These are phyloP conservation scores for Pseudonaja textilis DNA, from an alignment of 2,113 vertebrate species.

Conservation along the genomic window DNA sequence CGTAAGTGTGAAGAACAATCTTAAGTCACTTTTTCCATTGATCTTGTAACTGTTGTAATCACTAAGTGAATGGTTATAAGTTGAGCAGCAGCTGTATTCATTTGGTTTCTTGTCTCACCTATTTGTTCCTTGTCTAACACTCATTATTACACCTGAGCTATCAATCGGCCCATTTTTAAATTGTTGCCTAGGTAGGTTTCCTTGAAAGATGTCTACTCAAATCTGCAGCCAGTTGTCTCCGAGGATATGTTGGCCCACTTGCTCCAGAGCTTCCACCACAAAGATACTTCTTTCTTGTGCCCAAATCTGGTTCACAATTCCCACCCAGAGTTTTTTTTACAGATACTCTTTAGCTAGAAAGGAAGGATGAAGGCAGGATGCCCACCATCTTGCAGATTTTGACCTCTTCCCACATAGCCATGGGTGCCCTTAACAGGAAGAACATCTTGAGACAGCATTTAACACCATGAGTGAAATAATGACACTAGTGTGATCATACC, in stretches of 20 bases:
- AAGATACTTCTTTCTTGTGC: background rate
- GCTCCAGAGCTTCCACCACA: background rate
- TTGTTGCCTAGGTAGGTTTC: background rate
- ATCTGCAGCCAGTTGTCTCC: background rate
- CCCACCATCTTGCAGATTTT: background rate
- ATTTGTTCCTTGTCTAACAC: no score
- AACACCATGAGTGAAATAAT: background rate
- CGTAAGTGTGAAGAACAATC: background rate
- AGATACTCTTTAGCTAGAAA: background rate
- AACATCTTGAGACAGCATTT: background rate
- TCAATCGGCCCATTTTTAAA: background rate
- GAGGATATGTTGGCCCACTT: background rate
- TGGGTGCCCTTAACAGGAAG: background rate
- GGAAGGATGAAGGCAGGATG: background rate
- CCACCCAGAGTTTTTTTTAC: background rate
- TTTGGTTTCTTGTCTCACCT: background rate
- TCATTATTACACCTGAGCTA: background rate
- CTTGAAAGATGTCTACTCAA: background rate
- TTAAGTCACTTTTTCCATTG: background rate
- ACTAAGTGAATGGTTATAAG: background rate
- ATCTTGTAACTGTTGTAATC: background rate
- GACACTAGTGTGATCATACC: background rate
- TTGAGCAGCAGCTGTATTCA: background rate
- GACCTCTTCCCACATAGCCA: background rate
- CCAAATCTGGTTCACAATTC: background rate